phyloP scores from a whole-genome alignment of 2,797 vertebrate genomes.

The Hipposideros larvatus region DNA sequence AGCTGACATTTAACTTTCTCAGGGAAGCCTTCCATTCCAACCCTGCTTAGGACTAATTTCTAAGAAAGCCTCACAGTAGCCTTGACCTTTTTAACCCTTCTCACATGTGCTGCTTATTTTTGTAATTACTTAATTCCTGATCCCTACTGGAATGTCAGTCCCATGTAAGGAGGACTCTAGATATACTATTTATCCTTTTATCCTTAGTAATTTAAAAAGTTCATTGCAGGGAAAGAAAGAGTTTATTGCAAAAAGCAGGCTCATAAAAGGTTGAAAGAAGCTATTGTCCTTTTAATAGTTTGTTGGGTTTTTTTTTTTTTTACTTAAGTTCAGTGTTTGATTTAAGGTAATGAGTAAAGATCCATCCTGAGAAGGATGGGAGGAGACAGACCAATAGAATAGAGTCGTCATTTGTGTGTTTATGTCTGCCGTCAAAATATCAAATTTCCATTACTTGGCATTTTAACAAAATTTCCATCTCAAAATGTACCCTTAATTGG shows the following conservation, averaged over 20 bases:
- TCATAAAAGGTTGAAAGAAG: background rate
- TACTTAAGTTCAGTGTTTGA: background rate
- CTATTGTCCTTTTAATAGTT: background rate
- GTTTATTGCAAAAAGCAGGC: background rate
- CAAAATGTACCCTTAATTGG: background rate
- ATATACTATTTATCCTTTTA: background rate
- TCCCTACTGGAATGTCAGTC: background rate
- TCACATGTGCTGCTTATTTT: background rate
- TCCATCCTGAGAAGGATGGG: background rate
- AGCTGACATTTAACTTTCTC: background rate
- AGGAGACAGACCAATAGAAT: background rate
- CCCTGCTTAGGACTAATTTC: background rate
- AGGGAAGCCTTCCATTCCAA: background rate
- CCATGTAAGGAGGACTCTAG: background rate
- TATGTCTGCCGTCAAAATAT: background rate
- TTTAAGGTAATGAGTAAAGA: background rate
- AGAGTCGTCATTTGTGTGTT: background rate
- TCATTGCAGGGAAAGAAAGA: background rate
- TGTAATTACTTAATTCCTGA: background rate
- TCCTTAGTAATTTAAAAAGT: background rate
- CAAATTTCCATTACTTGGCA: background rate
- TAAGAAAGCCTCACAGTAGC: background rate
- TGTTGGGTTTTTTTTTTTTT: too few species aligned
- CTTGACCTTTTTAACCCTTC: background rate
- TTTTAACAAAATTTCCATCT: background rate